Evolutionary conservation across 1,140 invertebrate genomes (phyloP).

Genomic region (Panagrolaimus sp.): DNA sequence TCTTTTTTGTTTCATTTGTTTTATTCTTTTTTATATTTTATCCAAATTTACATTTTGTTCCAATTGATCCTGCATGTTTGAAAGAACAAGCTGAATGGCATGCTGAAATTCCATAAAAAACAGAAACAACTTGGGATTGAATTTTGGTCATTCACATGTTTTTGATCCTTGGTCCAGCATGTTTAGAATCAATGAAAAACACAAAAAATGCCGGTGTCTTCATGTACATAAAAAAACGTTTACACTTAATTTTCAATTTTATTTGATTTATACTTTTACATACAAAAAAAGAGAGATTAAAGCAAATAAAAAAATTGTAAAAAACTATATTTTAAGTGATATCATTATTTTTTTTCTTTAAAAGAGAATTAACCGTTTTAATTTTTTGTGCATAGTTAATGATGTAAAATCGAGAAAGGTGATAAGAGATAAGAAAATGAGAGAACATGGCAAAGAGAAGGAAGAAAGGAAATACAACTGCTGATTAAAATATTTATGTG

Average conservation of each 20-base stretch:
- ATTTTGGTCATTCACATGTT: too few species aligned
- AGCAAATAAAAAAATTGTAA: conserved; percentile 1
- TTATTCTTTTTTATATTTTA: conserved; percentile 44
- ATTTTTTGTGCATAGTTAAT: too few species aligned
- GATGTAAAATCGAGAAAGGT: too few species aligned
- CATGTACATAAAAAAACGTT: background rate
- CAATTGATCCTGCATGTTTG: conserved; percentile 17
- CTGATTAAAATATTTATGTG: too few species aligned
- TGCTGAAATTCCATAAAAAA: conserved; percentile 7
- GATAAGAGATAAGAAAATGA: too few species aligned
- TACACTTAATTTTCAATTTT: background rate
- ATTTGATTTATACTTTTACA: background rate
- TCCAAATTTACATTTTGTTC: conserved; percentile 35
- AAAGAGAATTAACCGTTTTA: too few species aligned
- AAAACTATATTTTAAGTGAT: background rate
- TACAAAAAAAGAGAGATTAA: background rate
- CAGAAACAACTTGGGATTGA: too few species aligned
- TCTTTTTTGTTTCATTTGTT: conserved; percentile 41
- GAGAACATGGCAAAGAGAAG: too few species aligned
- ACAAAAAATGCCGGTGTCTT: background rate
- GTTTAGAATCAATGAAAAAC: background rate
- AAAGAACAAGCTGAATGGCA: conserved; percentile 13
- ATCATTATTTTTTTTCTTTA: too few species aligned
- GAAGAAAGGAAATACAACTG: too few species aligned
- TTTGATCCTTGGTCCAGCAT: too few species aligned